These are phyloP conservation scores for Thymelicus acteon DNA, from an alignment of 2,888 invertebrate species.

Conservation along the genomic window DNA sequence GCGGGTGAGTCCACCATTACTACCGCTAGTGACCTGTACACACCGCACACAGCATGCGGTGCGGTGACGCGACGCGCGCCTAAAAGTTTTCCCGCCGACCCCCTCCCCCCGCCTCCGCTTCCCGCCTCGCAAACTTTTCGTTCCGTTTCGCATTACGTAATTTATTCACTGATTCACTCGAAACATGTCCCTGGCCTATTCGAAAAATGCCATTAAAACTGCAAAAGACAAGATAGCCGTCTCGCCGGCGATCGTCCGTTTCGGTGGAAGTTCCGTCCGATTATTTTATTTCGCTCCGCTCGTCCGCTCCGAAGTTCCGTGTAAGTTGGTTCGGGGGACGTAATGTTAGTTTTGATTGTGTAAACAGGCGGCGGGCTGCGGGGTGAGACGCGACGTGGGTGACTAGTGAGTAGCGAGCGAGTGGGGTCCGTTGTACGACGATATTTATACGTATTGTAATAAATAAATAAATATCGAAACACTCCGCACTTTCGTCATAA, in stretches of 20 bases:
- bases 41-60: too few relatives aligned
- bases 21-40: too few relatives aligned
- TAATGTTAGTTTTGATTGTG: constrained; percentile 27
- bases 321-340: constrained; percentile 15
- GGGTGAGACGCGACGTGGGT: too few relatives aligned
- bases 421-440: too few relatives aligned
- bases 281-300: constrained; percentile 11
- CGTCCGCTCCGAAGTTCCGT: constrained; percentile 11
- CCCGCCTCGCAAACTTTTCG: constrained; percentile 62
- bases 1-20: constrained; percentile 89
- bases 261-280: constrained; percentile 7
- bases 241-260: not conserved
- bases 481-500: not conserved
- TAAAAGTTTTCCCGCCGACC: constrained; percentile 65
- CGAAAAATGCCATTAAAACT: not conserved
- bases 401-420: too few relatives aligned
- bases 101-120: constrained; percentile 44
- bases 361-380: constrained; percentile 20
- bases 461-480: constrained; percentile 2
- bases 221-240: not conserved
- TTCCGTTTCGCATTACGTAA: constrained; percentile 55
- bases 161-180: constrained; percentile 45
- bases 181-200: constrained; percentile 41
- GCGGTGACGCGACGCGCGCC: constrained; percentile 40
- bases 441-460: not conserved